A percentile compares a stretch with the other conserved stretches of the same genome.
These are phyloP conservation scores for Drosophila kanapiae DNA, from an alignment of 1,140 invertebrate species.

Conservation along the genomic window DNA sequence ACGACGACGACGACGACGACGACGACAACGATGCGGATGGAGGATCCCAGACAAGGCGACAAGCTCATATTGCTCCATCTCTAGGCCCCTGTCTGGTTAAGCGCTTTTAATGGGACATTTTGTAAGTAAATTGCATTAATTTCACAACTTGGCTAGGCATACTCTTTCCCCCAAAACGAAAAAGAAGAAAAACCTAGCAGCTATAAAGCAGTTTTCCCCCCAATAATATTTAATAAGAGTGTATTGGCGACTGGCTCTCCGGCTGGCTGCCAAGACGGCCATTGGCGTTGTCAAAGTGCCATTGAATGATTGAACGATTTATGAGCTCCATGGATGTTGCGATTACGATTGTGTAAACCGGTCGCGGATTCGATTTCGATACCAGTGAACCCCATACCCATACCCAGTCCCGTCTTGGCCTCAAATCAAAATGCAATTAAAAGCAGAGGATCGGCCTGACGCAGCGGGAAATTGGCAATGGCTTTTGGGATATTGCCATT, in stretches of 20 bases:
- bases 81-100: slow-evolving; percentile 31
- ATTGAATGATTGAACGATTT: slow-evolving; percentile 76
- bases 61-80: slow-evolving; percentile 71
- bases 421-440: slow-evolving; percentile 70
- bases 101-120: slow-evolving; percentile 78
- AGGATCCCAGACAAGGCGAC: slow-evolving; percentile 59
- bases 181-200: too few species aligned
- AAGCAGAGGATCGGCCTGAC: slow-evolving; percentile 52
- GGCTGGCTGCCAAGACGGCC: slow-evolving; percentile 39
- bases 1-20: slow-evolving; percentile 12
- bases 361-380: slow-evolving; percentile 61
- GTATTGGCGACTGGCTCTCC: background rate
- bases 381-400: background rate
- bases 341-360: slow-evolving; percentile 52
- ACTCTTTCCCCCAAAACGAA: slow-evolving; percentile 2
- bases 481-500: slow-evolving; percentile 11
- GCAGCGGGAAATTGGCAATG: slow-evolving; percentile 24
- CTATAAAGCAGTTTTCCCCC: too few species aligned
- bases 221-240: too few species aligned
- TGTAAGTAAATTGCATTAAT: slow-evolving; percentile 81
- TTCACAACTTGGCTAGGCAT: slow-evolving; percentile 52
- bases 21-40: slow-evolving; percentile 1
- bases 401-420: background rate
- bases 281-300: slow-evolving; percentile 73
- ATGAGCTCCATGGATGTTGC: slow-evolving; percentile 42